Base-by-base conservation (phyloP, 2,797 vertebrate species). In the Phataginus tricuspis region DNA sequence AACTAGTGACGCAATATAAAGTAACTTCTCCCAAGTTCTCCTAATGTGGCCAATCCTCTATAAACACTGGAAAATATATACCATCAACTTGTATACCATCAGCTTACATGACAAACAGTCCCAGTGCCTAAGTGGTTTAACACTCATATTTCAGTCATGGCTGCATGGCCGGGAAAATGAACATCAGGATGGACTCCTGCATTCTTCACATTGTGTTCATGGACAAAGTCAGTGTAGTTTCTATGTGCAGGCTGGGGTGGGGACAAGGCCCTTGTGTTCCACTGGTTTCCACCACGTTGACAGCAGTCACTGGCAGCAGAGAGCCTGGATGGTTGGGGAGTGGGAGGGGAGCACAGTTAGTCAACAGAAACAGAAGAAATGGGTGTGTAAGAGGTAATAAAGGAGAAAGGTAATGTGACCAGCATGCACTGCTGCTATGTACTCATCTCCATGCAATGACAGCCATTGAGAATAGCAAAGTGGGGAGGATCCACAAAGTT, bases 291-390 rank as follows among this genome's bases (percentile, higher is more conserved):
- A 98, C 72, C 98, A 95, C 86, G 98, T 37, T 98, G 97, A 86
- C 95, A 96, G 97, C 97, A 45, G 95, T 98, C 98, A 29, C 98
- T 97, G 97, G 98, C 98, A 12, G 98, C 98, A 78, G 96, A 90
- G 71, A 98, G 98, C 99, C 99, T 99, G 97, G 95, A 98, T 98
- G 91, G 29, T 98, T 97, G 98, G 97, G 98, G 98, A 98, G 98
- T 4, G 98, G 98, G 98, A 98, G 98, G 98, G 98, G 98, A 98
- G 97, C 75, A 99, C 37, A 98, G 97, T 98, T 98, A 98, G 98
- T 98, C 78, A 95, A 82, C 0, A 80, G 96, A 86, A 95, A 96
- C 0, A 49, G 95, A 83, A 79, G 77, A 87, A 71, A 64, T 21
- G n/a, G 90, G 86, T 69, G 90, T 12, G 90, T 97, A 90, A 90